Base-by-base conservation (phyloP, 2,888 invertebrate species). In the Pycnomerus fuliginosus region DNA sequence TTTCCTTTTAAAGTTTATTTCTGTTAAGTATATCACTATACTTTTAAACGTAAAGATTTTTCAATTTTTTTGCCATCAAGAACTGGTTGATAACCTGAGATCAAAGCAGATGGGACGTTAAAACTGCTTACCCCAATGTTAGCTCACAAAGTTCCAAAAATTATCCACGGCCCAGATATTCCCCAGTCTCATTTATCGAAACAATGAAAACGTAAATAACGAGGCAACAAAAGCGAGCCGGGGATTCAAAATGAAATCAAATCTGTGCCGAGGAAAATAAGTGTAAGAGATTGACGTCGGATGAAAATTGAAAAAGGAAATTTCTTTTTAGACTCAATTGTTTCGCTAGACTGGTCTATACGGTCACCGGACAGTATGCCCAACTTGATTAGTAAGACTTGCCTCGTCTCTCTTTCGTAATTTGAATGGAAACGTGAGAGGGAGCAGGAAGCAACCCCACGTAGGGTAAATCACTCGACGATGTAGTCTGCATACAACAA, bases 231-330 rank as follows among this genome's bases (percentile, higher is more conserved):
- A 63, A 59, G 58, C 62, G 62, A 61, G 60, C 51, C 58, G 58
- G 51, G 57, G 47, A 38, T 53, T 53, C 52, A 61, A 64, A 70
- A 70, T 69, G 68, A 70, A 72, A 72, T 72, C 70, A 71, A 72
- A 70, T 72, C 71, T 69, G 67, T 65, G 66, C 70, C 65, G 68
- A 65, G 69, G 70, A 70, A 71, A 70, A 72, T 72, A 71, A 70
- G 71, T 68, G 69, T 69, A 70, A 71, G 69, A 68, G 69, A 71
- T 71, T 71, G 70, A 70, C 68, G 66, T 64, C 61, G 66, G 64
- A 68, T 68, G 71, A 72, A 73, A 74, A 73, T 73, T 73, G 72
- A 73, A 74, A 74, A 71, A 73, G 74, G 73, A 74, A 74, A 73
- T 74, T 73, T 72, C 72, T 74, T 74, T 71, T 70, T 63, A 69